Conservation (phyloP, 2,888 invertebrate genomes). For the Hylaea fasciaria region DNA sequence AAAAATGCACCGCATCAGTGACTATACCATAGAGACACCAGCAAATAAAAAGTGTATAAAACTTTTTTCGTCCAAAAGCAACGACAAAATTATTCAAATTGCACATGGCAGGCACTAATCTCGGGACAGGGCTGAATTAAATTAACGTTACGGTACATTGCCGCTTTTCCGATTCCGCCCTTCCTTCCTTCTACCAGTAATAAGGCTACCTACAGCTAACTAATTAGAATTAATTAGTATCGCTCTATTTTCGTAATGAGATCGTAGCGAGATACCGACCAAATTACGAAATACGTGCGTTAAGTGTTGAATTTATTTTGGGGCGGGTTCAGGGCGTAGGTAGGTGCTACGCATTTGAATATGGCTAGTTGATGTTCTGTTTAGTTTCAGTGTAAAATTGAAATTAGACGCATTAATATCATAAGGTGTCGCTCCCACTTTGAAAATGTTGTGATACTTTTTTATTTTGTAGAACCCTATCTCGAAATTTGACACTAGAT, state of each 20-base stretch:
- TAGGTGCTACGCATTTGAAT: slow-evolving; percentile 26
- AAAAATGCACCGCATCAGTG: slow-evolving; percentile 34
- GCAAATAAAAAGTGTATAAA: slow-evolving; percentile 45
- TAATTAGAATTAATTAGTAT: slow-evolving; percentile 74
- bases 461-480: no score
- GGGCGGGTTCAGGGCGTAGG: slow-evolving; percentile 29
- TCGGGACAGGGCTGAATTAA: slow-evolving; percentile 63
- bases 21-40: slow-evolving; percentile 38
- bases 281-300: slow-evolving; percentile 37
- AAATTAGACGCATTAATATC: slow-evolving; percentile 27
- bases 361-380: slow-evolving; percentile 4
- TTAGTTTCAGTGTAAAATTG: slow-evolving; percentile 28
- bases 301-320: slow-evolving; percentile 30
- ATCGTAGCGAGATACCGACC: slow-evolving; percentile 47
- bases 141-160: slow-evolving; percentile 70
- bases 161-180: slow-evolving; percentile 68
- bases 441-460: not conserved
- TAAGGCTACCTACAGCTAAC: slow-evolving; percentile 56
- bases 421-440: not conserved
- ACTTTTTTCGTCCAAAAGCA: slow-evolving; percentile 57
- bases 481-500: no score
- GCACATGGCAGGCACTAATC: slow-evolving; percentile 57
- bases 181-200: slow-evolving; percentile 54
- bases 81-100: slow-evolving; percentile 74
- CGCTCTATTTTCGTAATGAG: slow-evolving; percentile 56